Evolutionary conservation across 2,113 vertebrate species (phyloP), one percentile per base, ranked within the genome.

Genomic region (Rhinopomastus cyanomelas): DNA sequence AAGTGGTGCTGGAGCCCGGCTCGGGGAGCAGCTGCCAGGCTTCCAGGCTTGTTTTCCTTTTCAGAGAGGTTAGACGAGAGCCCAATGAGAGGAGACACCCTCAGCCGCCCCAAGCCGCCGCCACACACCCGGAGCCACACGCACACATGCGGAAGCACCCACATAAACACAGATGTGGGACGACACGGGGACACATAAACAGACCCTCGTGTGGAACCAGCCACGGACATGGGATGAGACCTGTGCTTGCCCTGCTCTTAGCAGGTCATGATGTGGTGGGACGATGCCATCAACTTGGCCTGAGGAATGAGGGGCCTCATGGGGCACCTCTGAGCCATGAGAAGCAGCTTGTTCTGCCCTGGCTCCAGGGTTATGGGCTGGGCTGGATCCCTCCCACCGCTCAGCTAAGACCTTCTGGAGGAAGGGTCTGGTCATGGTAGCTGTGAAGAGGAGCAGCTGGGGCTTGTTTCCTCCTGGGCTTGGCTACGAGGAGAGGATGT

Each of bases 41-140:
- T 95, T 94, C 88, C 86, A 79, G 85, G 6, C 91, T 94, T 93
- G 90, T 90, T 95, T 90, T 82, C 82, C 6, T 91, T 82, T 92
- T 83, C 93, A 27, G 30, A 80, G 91, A 95, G 75, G 79, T 87
- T 92, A 81, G 77, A 75, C 23, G 81, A 80, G 37, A 81, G 78
- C 61, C 74, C 46, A 6, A n/a, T 17, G 84, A 1, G 26, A 5
- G 72, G 22, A 90, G 89, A 81, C 89, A 32, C 89, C 90, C 78
- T 1, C 39, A 29, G 90, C 61, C 89, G 20, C 92, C 80, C 91
- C 27, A 74, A 53, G 22, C 69, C 34, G 25, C 69, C 30, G 36
- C 85, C 92, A 86, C 90, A 94, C 87, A 92, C 77, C 59, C 77
- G 3, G 88, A 94, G 90, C 92, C 94, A 86, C 94, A 86, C 44